A percentile compares a stretch with the other conserved stretches of the same genome.
Evolutionary conservation across 2,888 invertebrate species (phyloP).

Genomic region (Xestia c-nigrum): DNA sequence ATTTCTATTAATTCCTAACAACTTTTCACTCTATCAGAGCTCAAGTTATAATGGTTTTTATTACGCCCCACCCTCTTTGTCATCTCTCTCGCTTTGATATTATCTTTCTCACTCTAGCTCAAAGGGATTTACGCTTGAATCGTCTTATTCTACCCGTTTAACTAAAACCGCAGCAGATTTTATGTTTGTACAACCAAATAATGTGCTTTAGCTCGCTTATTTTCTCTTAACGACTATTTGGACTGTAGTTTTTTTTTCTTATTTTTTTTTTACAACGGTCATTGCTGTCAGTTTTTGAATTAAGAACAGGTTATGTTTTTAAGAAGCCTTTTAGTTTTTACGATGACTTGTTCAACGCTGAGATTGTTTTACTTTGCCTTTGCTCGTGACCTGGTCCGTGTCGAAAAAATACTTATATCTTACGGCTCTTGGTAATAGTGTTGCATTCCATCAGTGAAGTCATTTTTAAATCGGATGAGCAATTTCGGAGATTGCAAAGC

Average conservation of each 20-base stretch:
- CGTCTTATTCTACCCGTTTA: conserved; percentile 71
- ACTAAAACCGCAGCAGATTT: conserved; percentile 75
- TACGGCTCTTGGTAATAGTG: neutral
- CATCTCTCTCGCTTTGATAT: conserved; percentile 68
- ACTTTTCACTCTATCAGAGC: conserved; percentile 36
- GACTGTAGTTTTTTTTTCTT: conserved; percentile 43
- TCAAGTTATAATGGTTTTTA: conserved; percentile 52
- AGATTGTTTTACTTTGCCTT: conserved; percentile 2
- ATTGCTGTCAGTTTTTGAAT: conserved; percentile 30
- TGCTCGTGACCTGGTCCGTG: neutral
- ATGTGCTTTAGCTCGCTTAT: conserved; percentile 62
- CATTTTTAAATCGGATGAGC: neutral
- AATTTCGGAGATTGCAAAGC: neutral
- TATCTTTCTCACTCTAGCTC: conserved; percentile 66
- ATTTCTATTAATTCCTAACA: conserved; percentile 37
- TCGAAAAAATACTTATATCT: neutral
- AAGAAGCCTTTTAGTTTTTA: conserved; percentile 27
- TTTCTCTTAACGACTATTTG: conserved; percentile 62
- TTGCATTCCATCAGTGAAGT: neutral
- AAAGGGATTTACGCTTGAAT: conserved; percentile 74
- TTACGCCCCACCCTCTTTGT: conserved; percentile 76
- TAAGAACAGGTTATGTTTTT: conserved; percentile 39
- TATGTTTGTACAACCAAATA: conserved; percentile 70
- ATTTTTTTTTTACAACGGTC: conserved; percentile 17
- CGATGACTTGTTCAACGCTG: conserved; percentile 14